phyloP scores from a whole-genome alignment of 2,113 vertebrate species.

The Chionis minor region DNA sequence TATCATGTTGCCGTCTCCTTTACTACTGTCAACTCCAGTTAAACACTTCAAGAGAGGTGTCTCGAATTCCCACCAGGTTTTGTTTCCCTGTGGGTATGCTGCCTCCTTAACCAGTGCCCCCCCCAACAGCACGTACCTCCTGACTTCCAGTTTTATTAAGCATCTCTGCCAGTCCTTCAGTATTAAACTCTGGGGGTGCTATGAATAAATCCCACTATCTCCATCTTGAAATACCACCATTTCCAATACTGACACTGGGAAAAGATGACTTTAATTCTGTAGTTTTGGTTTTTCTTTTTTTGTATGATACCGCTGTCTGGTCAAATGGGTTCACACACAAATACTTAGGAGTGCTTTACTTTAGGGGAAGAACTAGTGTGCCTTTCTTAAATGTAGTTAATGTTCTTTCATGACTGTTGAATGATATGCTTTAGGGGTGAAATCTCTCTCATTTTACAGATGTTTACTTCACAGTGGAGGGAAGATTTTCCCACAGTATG shows the following conservation, averaged over 20 bases:
- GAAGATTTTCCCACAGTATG: constrained; percentile 89
- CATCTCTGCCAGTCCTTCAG: not conserved
- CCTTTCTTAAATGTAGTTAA: not conserved
- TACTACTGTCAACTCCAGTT: not conserved
- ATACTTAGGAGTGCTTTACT: not conserved
- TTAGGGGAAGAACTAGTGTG: not conserved
- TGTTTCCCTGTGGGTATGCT: not conserved
- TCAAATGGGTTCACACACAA: not conserved
- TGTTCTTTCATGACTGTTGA: not conserved
- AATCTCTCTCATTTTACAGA: constrained; percentile 64
- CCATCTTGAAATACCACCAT: not conserved
- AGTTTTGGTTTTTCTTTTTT: not conserved
- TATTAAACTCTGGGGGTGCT: not conserved
- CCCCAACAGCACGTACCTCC: too few relatives aligned
- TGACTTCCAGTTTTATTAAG: not conserved
- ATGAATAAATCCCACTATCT: not conserved
- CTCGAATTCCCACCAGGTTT: not conserved
- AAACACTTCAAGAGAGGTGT: not conserved
- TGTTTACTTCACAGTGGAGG: constrained; percentile 93
- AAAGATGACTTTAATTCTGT: not conserved
- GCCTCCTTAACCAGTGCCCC: not conserved
- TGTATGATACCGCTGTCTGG: not conserved
- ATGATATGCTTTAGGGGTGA: not conserved
- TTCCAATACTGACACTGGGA: not conserved
- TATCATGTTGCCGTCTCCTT: rapidly evolving